These are phyloP conservation scores for Hydrolagus affinis DNA, from an alignment of 2,113 vertebrate genomes.

Conservation along the genomic window DNA sequence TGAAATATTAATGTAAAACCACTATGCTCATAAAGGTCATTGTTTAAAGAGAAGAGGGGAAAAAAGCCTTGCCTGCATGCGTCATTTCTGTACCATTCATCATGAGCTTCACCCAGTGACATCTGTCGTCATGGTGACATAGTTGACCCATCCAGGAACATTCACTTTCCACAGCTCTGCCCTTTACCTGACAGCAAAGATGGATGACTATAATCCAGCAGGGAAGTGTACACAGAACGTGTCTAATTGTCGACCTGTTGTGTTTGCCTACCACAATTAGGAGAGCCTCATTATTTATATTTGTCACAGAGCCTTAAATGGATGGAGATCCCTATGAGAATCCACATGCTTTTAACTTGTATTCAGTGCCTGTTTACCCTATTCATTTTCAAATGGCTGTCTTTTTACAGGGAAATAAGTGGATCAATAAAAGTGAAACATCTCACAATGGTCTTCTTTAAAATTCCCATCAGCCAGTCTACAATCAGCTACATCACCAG, in stretches of 20 bases:
- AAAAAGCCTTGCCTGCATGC: neutral
- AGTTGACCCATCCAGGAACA: slow-evolving; percentile 52
- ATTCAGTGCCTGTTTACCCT: neutral
- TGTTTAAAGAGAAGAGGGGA: neutral
- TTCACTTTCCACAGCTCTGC: slow-evolving; percentile 58
- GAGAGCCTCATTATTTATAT: slow-evolving; percentile 9
- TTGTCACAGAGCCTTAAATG: neutral
- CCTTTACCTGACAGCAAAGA: slow-evolving; percentile 59
- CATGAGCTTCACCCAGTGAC: slow-evolving; percentile 48
- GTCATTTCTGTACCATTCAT: slow-evolving; percentile 38
- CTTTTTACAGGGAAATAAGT: neutral
- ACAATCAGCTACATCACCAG: neutral
- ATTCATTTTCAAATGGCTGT: neutral
- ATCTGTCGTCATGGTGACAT: slow-evolving; percentile 51
- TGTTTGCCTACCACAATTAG: slow-evolving; percentile 51
- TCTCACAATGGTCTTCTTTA: neutral
- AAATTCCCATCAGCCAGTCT: neutral
- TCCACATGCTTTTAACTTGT: neutral
- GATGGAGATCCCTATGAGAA: neutral
- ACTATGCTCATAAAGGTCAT: neutral
- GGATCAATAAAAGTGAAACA: neutral
- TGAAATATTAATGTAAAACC: neutral
- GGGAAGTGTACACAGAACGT: slow-evolving; percentile 53
- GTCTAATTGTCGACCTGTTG: slow-evolving; percentile 52
- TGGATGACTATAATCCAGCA: slow-evolving; percentile 56